A percentile compares a stretch with the other conserved stretches of the same genome.
These are phyloP conservation scores for Melanocharis versteri DNA, from an alignment of 2,113 vertebrate genomes.

Conservation along the genomic window DNA sequence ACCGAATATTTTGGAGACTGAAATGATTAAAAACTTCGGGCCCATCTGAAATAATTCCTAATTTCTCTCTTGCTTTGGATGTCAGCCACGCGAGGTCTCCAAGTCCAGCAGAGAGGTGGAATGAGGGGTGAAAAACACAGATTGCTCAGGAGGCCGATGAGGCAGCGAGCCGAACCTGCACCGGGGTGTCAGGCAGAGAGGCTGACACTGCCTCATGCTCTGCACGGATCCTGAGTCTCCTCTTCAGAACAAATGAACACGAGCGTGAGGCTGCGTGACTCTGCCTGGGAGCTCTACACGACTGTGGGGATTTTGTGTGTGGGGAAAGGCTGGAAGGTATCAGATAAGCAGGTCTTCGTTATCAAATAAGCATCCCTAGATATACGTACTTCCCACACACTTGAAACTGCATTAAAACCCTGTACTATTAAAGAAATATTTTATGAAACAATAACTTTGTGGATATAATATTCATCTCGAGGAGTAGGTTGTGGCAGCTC, in stretches of 20 bases:
- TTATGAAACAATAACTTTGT: background rate
- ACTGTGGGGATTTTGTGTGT: accelerated
- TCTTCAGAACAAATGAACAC: background rate
- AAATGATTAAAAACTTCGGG: background rate
- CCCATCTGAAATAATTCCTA: background rate
- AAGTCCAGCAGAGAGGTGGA: background rate
- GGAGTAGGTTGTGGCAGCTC: background rate
- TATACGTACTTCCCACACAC: background rate
- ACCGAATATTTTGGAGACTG: background rate
- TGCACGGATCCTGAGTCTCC: background rate
- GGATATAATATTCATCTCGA: background rate
- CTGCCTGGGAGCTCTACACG: accelerated
- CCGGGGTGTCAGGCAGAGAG: background rate
- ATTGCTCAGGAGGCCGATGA: background rate
- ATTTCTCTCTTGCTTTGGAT: background rate
- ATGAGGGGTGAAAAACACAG: background rate
- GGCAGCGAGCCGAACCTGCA: background rate
- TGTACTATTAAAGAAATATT: background rate
- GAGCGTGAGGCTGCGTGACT: accelerated
- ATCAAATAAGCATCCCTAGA: background rate
- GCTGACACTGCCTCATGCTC: background rate
- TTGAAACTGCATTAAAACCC: background rate
- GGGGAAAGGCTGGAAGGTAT: background rate
- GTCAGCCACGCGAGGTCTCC: background rate
- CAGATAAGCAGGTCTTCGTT: background rate